A percentile compares a stretch with the other conserved stretches of the same genome.
Evolutionary conservation across 1,140 invertebrate genomes (phyloP).

Genomic region (Pseudomyrmex sp.): DNA sequence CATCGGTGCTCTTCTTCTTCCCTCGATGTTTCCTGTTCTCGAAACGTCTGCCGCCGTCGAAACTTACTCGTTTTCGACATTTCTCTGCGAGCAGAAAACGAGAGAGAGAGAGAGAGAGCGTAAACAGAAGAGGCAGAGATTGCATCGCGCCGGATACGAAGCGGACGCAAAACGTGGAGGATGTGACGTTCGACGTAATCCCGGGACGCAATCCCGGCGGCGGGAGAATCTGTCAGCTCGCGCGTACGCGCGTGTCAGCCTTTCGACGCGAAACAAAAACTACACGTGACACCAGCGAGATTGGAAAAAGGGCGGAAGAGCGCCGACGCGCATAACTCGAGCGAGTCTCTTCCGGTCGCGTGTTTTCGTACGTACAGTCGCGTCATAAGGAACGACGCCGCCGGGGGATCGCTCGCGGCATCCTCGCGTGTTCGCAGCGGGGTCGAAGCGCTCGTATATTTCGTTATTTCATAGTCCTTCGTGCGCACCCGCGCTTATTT

Average conservation of each 20-base stretch:
- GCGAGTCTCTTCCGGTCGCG: neutral
- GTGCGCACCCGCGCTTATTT: neutral
- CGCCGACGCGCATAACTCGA: neutral
- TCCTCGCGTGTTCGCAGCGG: neutral
- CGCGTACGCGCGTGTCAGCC: constrained; percentile 39
- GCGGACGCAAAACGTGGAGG: constrained; percentile 13
- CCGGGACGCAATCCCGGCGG: constrained; percentile 37
- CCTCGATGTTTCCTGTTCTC: constrained; percentile 8
- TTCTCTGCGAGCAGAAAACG: constrained; percentile 35
- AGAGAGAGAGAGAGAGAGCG: neutral
- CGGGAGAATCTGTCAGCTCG: constrained; percentile 41
- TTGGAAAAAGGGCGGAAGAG: constrained; percentile 44
- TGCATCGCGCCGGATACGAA: constrained; percentile 13
- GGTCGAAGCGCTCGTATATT: neutral
- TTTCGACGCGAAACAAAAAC: constrained; percentile 53
- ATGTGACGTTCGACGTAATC: constrained; percentile 62
- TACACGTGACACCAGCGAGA: constrained; percentile 41
- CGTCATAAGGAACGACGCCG: constrained; percentile 39
- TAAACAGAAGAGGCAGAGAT: constrained; percentile 24
- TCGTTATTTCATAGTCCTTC: constrained; percentile 6
- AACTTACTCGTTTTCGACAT: constrained; percentile 60
- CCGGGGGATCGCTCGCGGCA: constrained; percentile 10
- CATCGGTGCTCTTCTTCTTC: constrained; percentile 2
- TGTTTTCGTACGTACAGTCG: constrained; percentile 13
- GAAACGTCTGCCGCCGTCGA: constrained; percentile 53